Conservation (phyloP, 92 coral and sea anemone genomes). For the Epizoanthus rinbou region DNA sequence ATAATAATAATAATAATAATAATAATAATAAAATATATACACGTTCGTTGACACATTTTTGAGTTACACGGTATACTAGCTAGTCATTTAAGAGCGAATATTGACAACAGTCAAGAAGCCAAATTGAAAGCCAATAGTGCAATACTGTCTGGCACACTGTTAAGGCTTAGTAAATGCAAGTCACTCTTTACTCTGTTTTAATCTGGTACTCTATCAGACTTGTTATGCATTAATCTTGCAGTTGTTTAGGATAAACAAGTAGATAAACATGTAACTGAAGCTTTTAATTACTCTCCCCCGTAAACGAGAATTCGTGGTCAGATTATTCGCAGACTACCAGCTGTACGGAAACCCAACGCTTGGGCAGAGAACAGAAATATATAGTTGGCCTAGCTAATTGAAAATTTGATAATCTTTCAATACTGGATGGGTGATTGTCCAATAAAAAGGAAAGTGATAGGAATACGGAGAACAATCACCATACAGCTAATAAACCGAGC, state of each 20-base stretch:
- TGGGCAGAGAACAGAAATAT: background rate
- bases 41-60: no score
- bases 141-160: no score
- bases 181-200: no score
- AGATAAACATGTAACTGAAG: background rate
- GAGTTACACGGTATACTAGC: no score
- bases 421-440: background rate
- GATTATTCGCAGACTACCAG: background rate
- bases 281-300: background rate
- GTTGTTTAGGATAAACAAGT: background rate
- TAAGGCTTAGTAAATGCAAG: no score
- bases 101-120: no score
- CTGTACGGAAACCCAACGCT: background rate
- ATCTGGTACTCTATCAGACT: no score
- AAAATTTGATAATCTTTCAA: background rate
- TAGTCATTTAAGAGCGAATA: no score
- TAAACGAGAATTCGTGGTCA: background rate
- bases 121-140: no score
- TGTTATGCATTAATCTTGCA: background rate
- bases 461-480: constrained; percentile 25
- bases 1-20: no score
- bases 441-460: background rate
- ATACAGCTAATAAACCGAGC: background rate
- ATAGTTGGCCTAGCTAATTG: background rate
- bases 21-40: no score